A percentile compares a stretch with the other conserved stretches of the same genome.
Conservation (phyloP, 2,888 invertebrate species). For the Macaria liturata region DNA sequence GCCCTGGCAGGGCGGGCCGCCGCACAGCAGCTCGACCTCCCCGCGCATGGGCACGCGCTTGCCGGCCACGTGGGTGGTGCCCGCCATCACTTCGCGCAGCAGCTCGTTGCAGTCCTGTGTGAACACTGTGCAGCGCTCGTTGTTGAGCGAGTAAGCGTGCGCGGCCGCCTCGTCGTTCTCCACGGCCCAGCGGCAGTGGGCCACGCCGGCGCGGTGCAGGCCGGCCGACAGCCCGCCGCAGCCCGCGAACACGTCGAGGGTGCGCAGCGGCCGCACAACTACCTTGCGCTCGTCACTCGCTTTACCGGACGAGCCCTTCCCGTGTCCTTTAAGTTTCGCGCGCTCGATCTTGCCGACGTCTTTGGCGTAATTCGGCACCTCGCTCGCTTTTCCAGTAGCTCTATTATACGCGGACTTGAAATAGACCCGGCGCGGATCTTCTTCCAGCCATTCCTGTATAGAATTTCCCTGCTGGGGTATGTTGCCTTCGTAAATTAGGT, state of each 20-base stretch:
- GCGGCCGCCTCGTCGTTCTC: slow-evolving; percentile 91
- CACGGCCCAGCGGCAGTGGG: slow-evolving; percentile 91
- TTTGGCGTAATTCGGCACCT: slow-evolving; percentile 83
- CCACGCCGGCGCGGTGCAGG: slow-evolving; percentile 86
- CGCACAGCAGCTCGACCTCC: slow-evolving; percentile 92
- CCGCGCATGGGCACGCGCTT: slow-evolving; percentile 88
- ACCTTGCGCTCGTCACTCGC: slow-evolving; percentile 62
- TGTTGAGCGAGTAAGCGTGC: slow-evolving; percentile 90
- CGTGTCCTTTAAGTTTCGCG: slow-evolving; percentile 43
- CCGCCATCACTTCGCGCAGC: slow-evolving; percentile 86
- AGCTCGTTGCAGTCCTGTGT: slow-evolving; percentile 92
- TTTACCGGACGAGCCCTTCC: slow-evolving; percentile 73
- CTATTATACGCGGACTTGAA: slow-evolving; percentile 87
- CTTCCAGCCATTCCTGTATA: slow-evolving; percentile 84
- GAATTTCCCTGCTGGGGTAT: slow-evolving; percentile 61
- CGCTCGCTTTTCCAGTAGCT: slow-evolving; percentile 69
- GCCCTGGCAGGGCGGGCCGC: slow-evolving; percentile 95
- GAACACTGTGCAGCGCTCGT: slow-evolving; percentile 88
- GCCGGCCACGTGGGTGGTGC: slow-evolving; percentile 76
- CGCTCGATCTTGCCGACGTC: slow-evolving; percentile 7
- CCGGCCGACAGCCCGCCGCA: slow-evolving; percentile 93
- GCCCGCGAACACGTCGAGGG: slow-evolving; percentile 93
- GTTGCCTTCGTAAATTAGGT: slow-evolving; percentile 86
- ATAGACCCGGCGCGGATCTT: slow-evolving; percentile 88
- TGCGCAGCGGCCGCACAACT: slow-evolving; percentile 83